Evolutionary conservation across 2,888 invertebrate species (phyloP), one percentile per base, ranked within the genome.

Genomic region (Drosophila melanocephala): DNA sequence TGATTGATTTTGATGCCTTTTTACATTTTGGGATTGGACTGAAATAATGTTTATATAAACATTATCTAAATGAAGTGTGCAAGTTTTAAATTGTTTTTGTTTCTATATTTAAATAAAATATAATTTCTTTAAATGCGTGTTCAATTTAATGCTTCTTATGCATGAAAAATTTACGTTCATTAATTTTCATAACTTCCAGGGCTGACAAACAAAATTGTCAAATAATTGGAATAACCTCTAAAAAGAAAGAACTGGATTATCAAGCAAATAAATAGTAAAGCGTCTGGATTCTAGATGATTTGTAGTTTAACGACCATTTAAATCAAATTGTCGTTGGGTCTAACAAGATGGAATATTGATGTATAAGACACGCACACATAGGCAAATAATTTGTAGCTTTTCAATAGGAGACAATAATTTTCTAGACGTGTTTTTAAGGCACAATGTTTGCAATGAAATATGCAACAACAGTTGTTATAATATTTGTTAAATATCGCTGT

Each of bases 381-480:
- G 22, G 7, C 28, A 22, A 51, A 35, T 28, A 52, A 47, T 26
- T 26, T 47, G 26, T 44, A 30, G 37, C 22, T 22, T 28, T 30
- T 60, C n/a, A 60, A 66, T 56, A 59, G 59, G 28, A 59, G n/a
- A 32, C 32, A 32, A 63, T 37, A 33, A 42, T 57, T 60, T 42
- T 12, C 37, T 33, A 16, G 42, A 68, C 55, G 32, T 12, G 44
- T 59, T 52, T 72, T 63, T 52, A 14, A 35, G 50, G n/a, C 50
- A 33, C 26, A 37, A 53, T 70, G 61, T 26, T 47, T 59, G 67
- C 67, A 71, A 37, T 78, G 53, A 65, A 65, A 72, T 63, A 63
- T 74, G 42, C 65, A 70, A 39, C 37, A 62, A 28, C 79, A 79
- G 69, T 66, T 79, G 79, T 73, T 68, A 37, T 28, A 79, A 76